Percentiles rank a stretch among this genome's conserved stretches.
These are phyloP conservation scores for Octodonta nipae DNA, from an alignment of 2,888 invertebrate genomes.

Conservation along the genomic window DNA sequence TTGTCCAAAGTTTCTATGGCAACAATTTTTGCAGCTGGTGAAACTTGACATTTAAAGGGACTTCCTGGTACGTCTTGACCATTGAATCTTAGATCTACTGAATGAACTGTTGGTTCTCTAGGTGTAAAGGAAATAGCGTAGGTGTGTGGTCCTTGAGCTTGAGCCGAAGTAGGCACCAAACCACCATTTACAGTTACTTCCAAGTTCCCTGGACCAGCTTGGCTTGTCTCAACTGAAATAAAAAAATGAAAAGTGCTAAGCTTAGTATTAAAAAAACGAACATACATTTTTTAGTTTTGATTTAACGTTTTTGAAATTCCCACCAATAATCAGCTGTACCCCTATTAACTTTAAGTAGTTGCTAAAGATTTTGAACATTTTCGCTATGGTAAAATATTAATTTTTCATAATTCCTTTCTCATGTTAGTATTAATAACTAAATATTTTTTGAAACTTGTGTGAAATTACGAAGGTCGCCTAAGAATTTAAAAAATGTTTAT, in stretches of 20 bases:
- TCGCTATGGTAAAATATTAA: no score
- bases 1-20: slow-evolving; percentile 78
- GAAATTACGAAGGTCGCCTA: no score
- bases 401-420: no score
- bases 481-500: no score
- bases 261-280: background rate
- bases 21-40: slow-evolving; percentile 72
- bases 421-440: no score
- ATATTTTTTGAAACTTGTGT: no score
- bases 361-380: no score
- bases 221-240: slow-evolving; percentile 79
- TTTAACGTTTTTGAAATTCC: no score
- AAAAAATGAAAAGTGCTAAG: background rate
- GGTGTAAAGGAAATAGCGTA: slow-evolving; percentile 97
- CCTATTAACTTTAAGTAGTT: no score
- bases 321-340: no score
- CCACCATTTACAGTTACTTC: slow-evolving; percentile 98
- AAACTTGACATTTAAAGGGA: slow-evolving; percentile 67
- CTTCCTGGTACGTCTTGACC: slow-evolving; percentile 88
- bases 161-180: slow-evolving; percentile 88
- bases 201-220: slow-evolving; percentile 94
- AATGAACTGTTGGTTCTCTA: slow-evolving; percentile 76
- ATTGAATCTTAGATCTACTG: slow-evolving; percentile 90
- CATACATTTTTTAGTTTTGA: background rate
- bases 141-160: slow-evolving; percentile 89